A percentile compares a stretch with the other conserved stretches of the same genome.
phyloP scores from a whole-genome alignment of 2,113 vertebrate genomes.

The Cololabis saira region DNA sequence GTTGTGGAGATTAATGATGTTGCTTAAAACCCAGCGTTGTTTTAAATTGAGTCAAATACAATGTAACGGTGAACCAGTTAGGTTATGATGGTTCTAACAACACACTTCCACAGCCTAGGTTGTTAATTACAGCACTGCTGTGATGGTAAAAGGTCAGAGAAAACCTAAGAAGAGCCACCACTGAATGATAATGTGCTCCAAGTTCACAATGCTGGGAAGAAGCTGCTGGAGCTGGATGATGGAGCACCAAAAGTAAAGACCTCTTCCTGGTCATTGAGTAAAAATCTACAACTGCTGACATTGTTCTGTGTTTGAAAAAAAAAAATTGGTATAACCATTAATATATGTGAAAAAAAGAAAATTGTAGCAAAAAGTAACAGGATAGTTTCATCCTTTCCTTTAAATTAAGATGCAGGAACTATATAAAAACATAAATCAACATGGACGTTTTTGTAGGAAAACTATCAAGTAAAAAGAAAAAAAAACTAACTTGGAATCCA shows the following conservation, averaged over 20 bases:
- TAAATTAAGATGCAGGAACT: too few relatives aligned
- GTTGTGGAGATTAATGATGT: constrained; percentile 5
- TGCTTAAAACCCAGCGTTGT: constrained; percentile 16
- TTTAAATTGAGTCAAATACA: not conserved
- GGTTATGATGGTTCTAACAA: not conserved
- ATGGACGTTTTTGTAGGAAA: not conserved
- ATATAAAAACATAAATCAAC: constrained; percentile 1
- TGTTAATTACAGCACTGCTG: constrained; percentile 26
- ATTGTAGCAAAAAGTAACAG: too few relatives aligned
- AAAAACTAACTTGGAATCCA: constrained; percentile 29
- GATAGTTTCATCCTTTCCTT: too few relatives aligned
- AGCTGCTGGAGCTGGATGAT: not conserved
- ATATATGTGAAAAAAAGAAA: too few relatives aligned
- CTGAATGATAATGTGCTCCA: not conserved
- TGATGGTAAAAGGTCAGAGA: constrained; percentile 13
- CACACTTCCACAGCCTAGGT: constrained; percentile 13
- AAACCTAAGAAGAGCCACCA: constrained; percentile 12
- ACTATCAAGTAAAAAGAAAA: constrained; percentile 13
- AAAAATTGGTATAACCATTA: too few relatives aligned
- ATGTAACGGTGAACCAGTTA: not conserved
- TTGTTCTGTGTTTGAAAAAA: too few relatives aligned
- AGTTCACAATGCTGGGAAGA: constrained; percentile 7
- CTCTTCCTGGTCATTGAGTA: not conserved
- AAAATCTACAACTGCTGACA: not conserved
- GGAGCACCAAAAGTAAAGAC: not conserved